Percentiles rank a stretch among this genome's conserved stretches.
These are phyloP conservation scores for Zoanthus solanderi DNA, from an alignment of 92 coral and sea anemone species.

Conservation along the genomic window DNA sequence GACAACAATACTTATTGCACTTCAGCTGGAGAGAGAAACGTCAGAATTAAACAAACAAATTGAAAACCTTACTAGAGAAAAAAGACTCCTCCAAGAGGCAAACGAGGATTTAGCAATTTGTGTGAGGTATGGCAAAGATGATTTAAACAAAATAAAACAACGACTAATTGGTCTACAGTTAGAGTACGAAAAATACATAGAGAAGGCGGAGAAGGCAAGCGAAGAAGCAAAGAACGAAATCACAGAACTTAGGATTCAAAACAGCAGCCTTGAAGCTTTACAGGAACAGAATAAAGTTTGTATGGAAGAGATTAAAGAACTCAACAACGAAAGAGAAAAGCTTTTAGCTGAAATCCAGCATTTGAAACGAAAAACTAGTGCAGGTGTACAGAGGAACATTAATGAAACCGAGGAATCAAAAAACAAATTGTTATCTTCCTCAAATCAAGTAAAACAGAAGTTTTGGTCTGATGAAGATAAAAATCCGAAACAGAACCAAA, in stretches of 20 bases:
- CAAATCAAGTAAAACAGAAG: background rate
- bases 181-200: constrained; percentile 79
- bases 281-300: background rate
- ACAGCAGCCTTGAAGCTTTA: constrained; percentile 20
- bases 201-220: constrained; percentile 66
- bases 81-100: constrained; percentile 60
- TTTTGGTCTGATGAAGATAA: background rate
- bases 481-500: background rate
- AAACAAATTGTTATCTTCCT: background rate
- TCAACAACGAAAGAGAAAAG: constrained; percentile 17
- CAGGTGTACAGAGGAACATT: background rate
- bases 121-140: constrained; percentile 75
- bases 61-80: constrained; percentile 59
- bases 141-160: constrained; percentile 80
- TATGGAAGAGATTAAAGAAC: background rate
- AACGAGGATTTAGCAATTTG: constrained; percentile 81
- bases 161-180: constrained; percentile 82
- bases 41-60: constrained; percentile 71
- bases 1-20: constrained; percentile 83
- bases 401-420: background rate
- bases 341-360: constrained; percentile 6
- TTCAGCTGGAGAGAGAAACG: constrained; percentile 83
- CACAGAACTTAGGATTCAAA: constrained; percentile 47
- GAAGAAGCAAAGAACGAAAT: constrained; percentile 58
- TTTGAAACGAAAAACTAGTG: background rate